Conservation (phyloP, 2,888 invertebrate species). For the Campopleginae sp. region DNA sequence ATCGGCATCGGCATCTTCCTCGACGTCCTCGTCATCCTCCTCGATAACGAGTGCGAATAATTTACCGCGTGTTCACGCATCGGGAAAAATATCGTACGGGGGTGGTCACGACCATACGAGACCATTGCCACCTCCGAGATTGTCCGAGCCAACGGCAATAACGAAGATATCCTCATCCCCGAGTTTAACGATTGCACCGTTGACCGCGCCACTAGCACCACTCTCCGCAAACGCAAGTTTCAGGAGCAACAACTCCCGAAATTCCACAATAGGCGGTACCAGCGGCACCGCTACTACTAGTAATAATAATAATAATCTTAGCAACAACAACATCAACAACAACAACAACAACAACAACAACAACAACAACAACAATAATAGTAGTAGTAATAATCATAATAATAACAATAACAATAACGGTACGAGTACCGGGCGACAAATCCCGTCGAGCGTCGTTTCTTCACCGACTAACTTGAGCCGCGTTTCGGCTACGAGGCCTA, state of each 20-base stretch:
- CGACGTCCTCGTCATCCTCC: conserved; percentile 49
- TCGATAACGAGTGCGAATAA: conserved; percentile 39
- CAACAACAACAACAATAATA: conserved; percentile 10
- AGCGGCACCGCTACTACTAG: conserved; percentile 40
- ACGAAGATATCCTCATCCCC: conserved; percentile 24
- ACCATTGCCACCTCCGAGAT: conserved; percentile 81
- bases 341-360: conserved; percentile 12
- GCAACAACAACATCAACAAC: conserved; percentile 17
- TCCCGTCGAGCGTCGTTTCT: conserved; percentile 75
- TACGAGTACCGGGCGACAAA: conserved; percentile 85
- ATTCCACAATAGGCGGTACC: conserved; percentile 54
- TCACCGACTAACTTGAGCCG: neutral
- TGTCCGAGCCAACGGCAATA: conserved; percentile 65
- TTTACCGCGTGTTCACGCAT: conserved; percentile 80
- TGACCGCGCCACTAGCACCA: conserved; percentile 82
- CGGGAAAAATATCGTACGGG: conserved; percentile 80
- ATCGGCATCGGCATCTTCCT: conserved; percentile 68
- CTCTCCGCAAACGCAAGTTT: conserved; percentile 84
- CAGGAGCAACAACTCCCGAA: conserved; percentile 64
- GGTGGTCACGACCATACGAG: conserved; percentile 83
- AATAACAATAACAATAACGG: conserved; percentile 5
- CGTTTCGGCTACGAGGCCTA: neutral
- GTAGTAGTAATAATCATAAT: neutral
- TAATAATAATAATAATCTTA: conserved; percentile 27
- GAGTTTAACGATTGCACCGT: conserved; percentile 37